Base-by-base conservation (phyloP, 2,888 invertebrate species). In the Ptychoptera contaminata region DNA sequence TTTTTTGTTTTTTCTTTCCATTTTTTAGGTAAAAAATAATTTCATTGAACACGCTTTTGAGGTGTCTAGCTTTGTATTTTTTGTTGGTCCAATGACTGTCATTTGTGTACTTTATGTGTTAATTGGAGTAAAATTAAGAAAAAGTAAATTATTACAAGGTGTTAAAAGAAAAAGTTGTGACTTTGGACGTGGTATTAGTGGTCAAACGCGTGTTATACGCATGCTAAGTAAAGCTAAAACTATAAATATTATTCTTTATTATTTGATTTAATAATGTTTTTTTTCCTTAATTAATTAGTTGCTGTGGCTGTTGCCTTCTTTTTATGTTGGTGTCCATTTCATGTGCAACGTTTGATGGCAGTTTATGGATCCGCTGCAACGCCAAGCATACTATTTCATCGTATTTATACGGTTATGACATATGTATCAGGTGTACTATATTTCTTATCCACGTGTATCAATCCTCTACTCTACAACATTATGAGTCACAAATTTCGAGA, bases 271-370 rank as follows among this genome's bases (percentile, higher is more conserved):
- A 38, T 14, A 16, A 38, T 44, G 44, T 12, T 40, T 31, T 40
- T 16, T 29, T 14, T 34, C 40, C 30, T 46, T 51, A 49, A 44
- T 46, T 50, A 65, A 69, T 54, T 76, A 75, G 90, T 90, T 65
- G 87, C 87, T 49, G 79, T 90, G 50, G 87, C 87, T 51, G 79
- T 86, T 58, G 84, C 87, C 8, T 74, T 75, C 63, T 83, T 84
- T 65, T 73, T 86, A 47, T 90, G 88, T 63, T 86, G 85, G 85
- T 85, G 85, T 6, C 93, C 93, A 1, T 93, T 92, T 64, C 92
- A 93, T 67, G 82, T 87, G 10, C 93, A 93, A 63, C 70, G 93
- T 43, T 71, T 93, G 35, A 71, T 90, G 58, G 86, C 86, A 1
- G 79, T 85, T 46, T 85, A 86, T 55, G 79, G 72, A 61, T 57